phyloP scores from a whole-genome alignment of 2,888 invertebrate species.

The Trisateles emortualis region DNA sequence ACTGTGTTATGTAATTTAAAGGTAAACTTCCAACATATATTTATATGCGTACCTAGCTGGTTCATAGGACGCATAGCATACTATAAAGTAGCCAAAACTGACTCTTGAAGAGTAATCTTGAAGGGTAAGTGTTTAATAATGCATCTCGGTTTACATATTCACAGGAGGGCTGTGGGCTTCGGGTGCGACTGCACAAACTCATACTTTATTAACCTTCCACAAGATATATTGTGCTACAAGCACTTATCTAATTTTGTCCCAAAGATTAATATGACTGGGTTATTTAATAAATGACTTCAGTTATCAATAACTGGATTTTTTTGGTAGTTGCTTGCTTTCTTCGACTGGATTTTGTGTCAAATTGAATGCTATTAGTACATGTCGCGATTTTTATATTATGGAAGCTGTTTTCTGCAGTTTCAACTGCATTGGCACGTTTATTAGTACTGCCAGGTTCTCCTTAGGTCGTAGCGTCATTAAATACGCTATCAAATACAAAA shows the following conservation, averaged over 20 bases:
- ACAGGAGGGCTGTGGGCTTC: conserved; percentile 47
- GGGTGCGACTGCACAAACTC: conserved; percentile 49
- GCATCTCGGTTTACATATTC: conserved; percentile 74
- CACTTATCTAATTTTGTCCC: conserved; percentile 35
- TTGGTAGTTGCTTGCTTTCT: too few relatives aligned
- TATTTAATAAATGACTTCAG: conserved; percentile 9
- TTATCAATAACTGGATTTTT: neutral
- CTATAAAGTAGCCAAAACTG: conserved; percentile 38
- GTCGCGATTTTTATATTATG: too few relatives aligned
- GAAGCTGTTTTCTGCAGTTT: too few relatives aligned
- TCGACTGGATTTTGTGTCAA: too few relatives aligned
- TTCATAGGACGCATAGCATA: conserved; percentile 10
- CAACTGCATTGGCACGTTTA: too few relatives aligned
- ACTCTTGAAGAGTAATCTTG: conserved; percentile 33
- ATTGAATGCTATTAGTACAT: too few relatives aligned
- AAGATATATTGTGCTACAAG: conserved; percentile 48
- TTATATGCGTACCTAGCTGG: neutral
- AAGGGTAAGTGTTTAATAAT: conserved; percentile 76
- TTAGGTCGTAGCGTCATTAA: too few relatives aligned
- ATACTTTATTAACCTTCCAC: conserved; percentile 71
- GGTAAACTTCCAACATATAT: neutral
- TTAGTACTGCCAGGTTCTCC: too few relatives aligned
- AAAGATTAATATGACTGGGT: conserved; percentile 40
- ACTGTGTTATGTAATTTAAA: too few relatives aligned
- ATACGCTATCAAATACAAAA: too few relatives aligned